Evolutionary conservation across 2,888 invertebrate species (phyloP).

Genomic region (Allygus modestus): DNA sequence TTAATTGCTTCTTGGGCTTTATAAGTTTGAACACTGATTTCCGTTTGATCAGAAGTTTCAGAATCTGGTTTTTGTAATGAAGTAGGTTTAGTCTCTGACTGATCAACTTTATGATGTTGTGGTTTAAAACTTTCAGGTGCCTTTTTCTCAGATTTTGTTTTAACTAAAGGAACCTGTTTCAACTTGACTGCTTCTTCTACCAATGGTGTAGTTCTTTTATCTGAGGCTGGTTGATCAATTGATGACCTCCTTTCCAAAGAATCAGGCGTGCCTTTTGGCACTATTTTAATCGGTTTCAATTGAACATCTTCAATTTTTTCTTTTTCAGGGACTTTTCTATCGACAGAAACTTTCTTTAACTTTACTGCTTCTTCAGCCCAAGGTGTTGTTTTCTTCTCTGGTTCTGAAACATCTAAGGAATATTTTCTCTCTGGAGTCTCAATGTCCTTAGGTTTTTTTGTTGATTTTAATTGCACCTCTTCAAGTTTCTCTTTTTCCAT

Average conservation of each 20-base stretch:
- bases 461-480: conserved; percentile 71
- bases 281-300: conserved; percentile 77
- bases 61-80: background rate
- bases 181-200: conserved; percentile 72
- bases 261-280: conserved; percentile 68
- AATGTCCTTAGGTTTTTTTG: conserved; percentile 63
- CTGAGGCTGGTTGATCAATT: background rate
- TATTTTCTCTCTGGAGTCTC: conserved; percentile 62
- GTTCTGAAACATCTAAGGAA: conserved; percentile 48
- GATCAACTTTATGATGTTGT: background rate
- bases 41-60: conserved; percentile 38
- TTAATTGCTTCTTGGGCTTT: conserved; percentile 48
- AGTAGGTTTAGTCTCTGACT: background rate
- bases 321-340: conserved; percentile 67
- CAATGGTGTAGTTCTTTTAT: conserved; percentile 71
- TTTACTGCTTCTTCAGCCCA: conserved; percentile 73
- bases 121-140: background rate
- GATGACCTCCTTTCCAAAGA: conserved; percentile 60
- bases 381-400: conserved; percentile 68
- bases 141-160: background rate
- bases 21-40: conserved; percentile 32
- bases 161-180: conserved; percentile 49
- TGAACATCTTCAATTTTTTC: conserved; percentile 72
- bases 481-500: conserved; percentile 72
- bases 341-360: conserved; percentile 63